Conservation (phyloP, 2,888 invertebrate genomes). For the Callimorpha dominula region DNA sequence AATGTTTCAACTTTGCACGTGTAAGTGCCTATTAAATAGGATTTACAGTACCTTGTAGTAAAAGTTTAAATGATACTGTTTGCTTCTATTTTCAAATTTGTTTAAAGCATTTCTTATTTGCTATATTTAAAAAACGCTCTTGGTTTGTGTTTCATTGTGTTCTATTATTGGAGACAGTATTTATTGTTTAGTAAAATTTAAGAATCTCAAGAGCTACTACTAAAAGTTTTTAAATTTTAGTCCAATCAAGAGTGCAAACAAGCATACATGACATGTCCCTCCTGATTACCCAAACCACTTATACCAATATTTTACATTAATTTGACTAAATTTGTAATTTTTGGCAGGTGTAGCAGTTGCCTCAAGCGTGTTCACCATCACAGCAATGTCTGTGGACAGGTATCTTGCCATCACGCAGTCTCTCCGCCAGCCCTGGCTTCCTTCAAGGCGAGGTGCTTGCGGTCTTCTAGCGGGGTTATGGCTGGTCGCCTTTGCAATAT, state of each 20-base stretch:
- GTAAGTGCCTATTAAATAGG: conserved; percentile 3
- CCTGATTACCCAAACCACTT: too few species aligned
- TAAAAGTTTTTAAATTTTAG: background rate
- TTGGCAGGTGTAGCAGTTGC: conserved; percentile 90
- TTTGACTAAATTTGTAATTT: background rate
- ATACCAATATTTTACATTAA: too few species aligned
- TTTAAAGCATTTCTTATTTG: background rate
- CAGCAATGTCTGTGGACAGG: conserved; percentile 92
- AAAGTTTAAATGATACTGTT: background rate
- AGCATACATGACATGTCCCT: too few species aligned
- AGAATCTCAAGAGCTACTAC: background rate
- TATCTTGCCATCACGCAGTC: conserved; percentile 92
- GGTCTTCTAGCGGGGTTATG: conserved; percentile 88
- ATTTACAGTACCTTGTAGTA: conserved; percentile 1
- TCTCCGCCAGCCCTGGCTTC: conserved; percentile 90
- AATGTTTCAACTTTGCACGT: conserved; percentile 3
- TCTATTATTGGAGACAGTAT: background rate
- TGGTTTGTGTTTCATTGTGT: background rate
- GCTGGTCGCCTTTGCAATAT: conserved; percentile 89
- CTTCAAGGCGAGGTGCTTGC: conserved; percentile 89
- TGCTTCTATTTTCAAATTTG: background rate
- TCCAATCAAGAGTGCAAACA: too few species aligned
- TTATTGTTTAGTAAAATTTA: background rate
- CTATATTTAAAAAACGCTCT: background rate
- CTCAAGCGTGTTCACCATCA: conserved; percentile 92